Base-by-base conservation (phyloP, 2,888 invertebrate genomes). In the Hyppa rectilinea region DNA sequence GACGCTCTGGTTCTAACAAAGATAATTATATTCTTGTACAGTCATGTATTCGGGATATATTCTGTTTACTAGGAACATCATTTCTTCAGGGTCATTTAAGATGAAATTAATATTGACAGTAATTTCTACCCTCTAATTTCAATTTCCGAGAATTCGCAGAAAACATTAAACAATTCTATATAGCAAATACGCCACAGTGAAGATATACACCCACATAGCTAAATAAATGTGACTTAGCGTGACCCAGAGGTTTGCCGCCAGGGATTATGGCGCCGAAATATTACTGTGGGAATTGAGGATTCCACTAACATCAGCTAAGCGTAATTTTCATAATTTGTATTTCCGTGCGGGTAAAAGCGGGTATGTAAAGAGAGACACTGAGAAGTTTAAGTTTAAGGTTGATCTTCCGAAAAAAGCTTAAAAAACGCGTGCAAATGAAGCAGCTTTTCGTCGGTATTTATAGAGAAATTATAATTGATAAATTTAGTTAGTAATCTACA, bases 261-360 rank as follows among this genome's bases (percentile, higher is more conserved):
- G 53, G 63, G 74, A 74, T 82, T 78, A 78, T 52, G 58, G 64
- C 55, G 62, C 70, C 63, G 49, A 78, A 72, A 82, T 82, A 76
- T 82, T 67, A 43, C 80, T 73, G 50, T 26, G 61, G 53, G 71
- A 85, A 82, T 82, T 83, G 58, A 64, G 71, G 73, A 80, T 77
- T 77, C 63, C 9, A 34, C 38, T 52, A 68, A 71, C 64, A 69
- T 82, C 58, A 71, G 62, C 71, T 69, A 65, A 62, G 49, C 23
- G 49, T 70, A 67, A 79, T 77, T 76, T 75, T 85, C 70, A 74
- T 82, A 75, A 78, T 78, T 78, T 69, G 17, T 36, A 29, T 55
- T 63, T 66, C 50, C 49, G 6, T 60, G 17, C 12, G 38, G 4
- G 9, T 68, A 56, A 43, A 5, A 58, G 17, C 12, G 38, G 4